These are phyloP conservation scores for Drosophila nigrodunni DNA, from an alignment of 1,140 invertebrate species.

Conservation along the genomic window DNA sequence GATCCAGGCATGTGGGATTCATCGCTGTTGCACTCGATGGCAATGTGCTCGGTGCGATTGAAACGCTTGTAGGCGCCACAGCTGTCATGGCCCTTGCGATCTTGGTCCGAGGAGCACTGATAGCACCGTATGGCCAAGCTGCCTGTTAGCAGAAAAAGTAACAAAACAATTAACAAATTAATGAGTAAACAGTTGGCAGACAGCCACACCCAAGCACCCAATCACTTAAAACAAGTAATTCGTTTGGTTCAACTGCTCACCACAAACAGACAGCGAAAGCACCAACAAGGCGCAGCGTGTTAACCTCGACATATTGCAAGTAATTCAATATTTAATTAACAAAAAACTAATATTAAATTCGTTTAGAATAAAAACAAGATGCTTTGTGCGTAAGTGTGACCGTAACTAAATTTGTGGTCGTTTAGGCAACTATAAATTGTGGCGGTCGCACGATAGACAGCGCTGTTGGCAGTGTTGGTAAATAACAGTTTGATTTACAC, in stretches of 20 bases:
- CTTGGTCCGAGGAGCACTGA: conserved; percentile 93
- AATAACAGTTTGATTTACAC: background rate
- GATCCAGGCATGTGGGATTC: conserved; percentile 96
- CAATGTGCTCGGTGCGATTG: conserved; percentile 91
- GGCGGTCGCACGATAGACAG: conserved; percentile 27
- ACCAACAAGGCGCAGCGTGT: conserved; percentile 51
- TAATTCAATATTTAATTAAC: conserved; percentile 21
- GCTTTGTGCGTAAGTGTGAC: conserved; percentile 37
- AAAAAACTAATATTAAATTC: conserved; percentile 43
- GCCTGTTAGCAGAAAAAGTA: conserved; percentile 41
- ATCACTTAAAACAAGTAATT: background rate
- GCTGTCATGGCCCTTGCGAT: conserved; percentile 90
- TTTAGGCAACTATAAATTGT: conserved; percentile 1
- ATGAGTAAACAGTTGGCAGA: conserved; percentile 45
- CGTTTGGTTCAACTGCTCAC: conserved; percentile 25
- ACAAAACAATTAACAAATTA: conserved; percentile 21
- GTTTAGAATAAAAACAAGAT: conserved; percentile 57
- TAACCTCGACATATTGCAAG: conserved; percentile 40
- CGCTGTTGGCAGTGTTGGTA: background rate
- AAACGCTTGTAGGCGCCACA: conserved; percentile 95
- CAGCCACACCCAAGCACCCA: conserved; percentile 68
- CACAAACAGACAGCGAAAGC: conserved; percentile 53
- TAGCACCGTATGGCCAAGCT: conserved; percentile 89
- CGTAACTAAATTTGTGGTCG: background rate
- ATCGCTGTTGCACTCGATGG: conserved; percentile 95